These are phyloP conservation scores for Drosophila robusta DNA, from an alignment of 2,888 invertebrate genomes.

Conservation along the genomic window DNA sequence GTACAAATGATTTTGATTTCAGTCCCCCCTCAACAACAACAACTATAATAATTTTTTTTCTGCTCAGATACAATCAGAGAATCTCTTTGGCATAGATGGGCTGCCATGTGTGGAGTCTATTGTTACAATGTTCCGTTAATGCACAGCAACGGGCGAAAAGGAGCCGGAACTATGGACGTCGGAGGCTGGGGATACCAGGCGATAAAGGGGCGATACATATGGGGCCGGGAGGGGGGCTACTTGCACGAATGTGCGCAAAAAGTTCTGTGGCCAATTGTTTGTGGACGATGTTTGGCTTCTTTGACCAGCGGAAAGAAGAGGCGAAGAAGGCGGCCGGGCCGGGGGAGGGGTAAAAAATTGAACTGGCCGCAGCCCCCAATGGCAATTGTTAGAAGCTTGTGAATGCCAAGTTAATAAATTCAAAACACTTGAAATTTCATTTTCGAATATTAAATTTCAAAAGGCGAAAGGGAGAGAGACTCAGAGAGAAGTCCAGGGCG, in stretches of 20 bases:
- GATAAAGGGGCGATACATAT: slow-evolving; percentile 4
- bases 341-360: neutral
- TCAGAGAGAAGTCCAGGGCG: neutral
- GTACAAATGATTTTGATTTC: slow-evolving; percentile 59
- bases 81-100: slow-evolving; percentile 12
- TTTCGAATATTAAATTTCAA: slow-evolving; percentile 65
- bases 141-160: slow-evolving; percentile 48
- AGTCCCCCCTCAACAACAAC: slow-evolving; percentile 30
- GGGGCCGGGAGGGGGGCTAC: too few species aligned
- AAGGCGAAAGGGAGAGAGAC: slow-evolving; percentile 17
- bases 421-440: slow-evolving; percentile 72
- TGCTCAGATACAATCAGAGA: slow-evolving; percentile 42
- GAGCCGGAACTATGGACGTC: slow-evolving; percentile 22
- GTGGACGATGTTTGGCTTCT: slow-evolving; percentile 52
- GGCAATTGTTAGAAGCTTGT: slow-evolving; percentile 11
- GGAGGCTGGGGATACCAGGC: neutral
- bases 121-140: slow-evolving; percentile 63
- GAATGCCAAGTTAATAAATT: slow-evolving; percentile 65
- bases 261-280: slow-evolving; percentile 41
- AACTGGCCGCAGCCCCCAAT: neutral
- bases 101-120: slow-evolving; percentile 39
- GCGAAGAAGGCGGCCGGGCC: neutral
- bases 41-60: slow-evolving; percentile 25
- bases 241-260: neutral
- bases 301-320: slow-evolving; percentile 33